These are phyloP conservation scores for Drosophila algonquin DNA, from an alignment of 2,888 invertebrate species.

Conservation along the genomic window DNA sequence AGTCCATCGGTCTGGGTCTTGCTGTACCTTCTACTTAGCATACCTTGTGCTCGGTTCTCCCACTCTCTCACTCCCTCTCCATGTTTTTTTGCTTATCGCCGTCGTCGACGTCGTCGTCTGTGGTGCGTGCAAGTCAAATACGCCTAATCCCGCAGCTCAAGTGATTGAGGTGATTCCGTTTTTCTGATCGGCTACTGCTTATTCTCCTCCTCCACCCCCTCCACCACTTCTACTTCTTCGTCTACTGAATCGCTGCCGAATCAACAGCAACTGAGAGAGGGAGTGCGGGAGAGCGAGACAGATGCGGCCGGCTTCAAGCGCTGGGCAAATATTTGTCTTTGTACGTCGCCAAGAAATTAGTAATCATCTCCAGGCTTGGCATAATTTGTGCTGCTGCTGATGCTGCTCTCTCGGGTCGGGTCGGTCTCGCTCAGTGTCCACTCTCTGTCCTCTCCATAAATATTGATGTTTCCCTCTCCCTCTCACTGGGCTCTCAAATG, in stretches of 20 bases:
- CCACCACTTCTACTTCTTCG: conserved; percentile 1
- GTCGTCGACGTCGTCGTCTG: conserved; percentile 32
- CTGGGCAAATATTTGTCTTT: conserved; percentile 76
- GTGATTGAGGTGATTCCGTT: conserved; percentile 81
- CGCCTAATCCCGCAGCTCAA: conserved; percentile 83
- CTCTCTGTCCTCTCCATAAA: conserved; percentile 27
- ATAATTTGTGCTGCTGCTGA: conserved; percentile 42
- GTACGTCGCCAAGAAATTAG: conserved; percentile 75
- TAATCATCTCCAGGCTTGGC: conserved; percentile 61
- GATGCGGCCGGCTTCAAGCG: conserved; percentile 67
- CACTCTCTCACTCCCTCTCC: neutral
- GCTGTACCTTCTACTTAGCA: neutral
- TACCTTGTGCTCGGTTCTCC: neutral
- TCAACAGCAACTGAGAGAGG: conserved; percentile 12
- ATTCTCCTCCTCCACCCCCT: conserved; percentile 16
- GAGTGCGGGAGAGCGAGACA: conserved; percentile 55
- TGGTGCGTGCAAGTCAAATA: conserved; percentile 83
- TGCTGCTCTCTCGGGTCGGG: conserved; percentile 1
- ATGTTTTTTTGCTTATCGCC: conserved; percentile 36
- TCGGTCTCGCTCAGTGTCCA: conserved; percentile 3
- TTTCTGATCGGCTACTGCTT: conserved; percentile 54
- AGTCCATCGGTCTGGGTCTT: conserved; percentile 4
- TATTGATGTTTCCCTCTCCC: conserved; percentile 33
- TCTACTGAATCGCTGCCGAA: neutral
- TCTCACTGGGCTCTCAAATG: conserved; percentile 12